Base-by-base conservation (phyloP, 2,113 vertebrate genomes). In the Candoia aspera region DNA sequence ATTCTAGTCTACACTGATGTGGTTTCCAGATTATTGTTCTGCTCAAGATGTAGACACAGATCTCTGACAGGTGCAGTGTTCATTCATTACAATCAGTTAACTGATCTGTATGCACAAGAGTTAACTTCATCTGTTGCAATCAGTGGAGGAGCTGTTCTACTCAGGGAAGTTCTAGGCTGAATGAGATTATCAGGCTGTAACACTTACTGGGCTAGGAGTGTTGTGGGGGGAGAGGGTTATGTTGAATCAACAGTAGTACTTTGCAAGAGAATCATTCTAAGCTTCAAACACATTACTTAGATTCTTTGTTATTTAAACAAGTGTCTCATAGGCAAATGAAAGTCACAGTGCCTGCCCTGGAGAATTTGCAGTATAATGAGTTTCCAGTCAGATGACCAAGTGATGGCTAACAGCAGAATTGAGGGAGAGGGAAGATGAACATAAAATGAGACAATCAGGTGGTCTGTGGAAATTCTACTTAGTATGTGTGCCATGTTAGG, bases 251-350 rank as follows among this genome's bases (percentile, higher is more conserved):
- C 37, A 84, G 33, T 8, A 17, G 46, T 59, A 90, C 8, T 89
- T 33, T 53, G 46, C 84, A 86, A 23, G 42, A 54, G 19, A 86
- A 55, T 29, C 33, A 29, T 49, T 53, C 57, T 33, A 62, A 91
- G 17, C 1, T 60, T 85, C 90, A 86, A 19, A 84, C 8, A 17
- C 79, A 60, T 90, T 60, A 60, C 17, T 59, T 59, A 33, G 79
- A 90, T 26, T 91, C n/a, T 33, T 49, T 87, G 46, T 90, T 92
- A 79, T 60, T 92, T 83, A 90, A 87, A 54, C 26, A 60, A 59
- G 8, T 42, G 42, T 54, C 62, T 87, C 57, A 53, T 54, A 79
- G 92, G 49, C 29, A 87, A 83, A 90, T 83, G 37, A 90, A 93
- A 93, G 68, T 33, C 42, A 59, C 21, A 86, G 62, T 68, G 53